A percentile compares a stretch with the other conserved stretches of the same genome.
Evolutionary conservation across 2,113 vertebrate genomes (phyloP).

Genomic region (Erythrocercus mccallii): DNA sequence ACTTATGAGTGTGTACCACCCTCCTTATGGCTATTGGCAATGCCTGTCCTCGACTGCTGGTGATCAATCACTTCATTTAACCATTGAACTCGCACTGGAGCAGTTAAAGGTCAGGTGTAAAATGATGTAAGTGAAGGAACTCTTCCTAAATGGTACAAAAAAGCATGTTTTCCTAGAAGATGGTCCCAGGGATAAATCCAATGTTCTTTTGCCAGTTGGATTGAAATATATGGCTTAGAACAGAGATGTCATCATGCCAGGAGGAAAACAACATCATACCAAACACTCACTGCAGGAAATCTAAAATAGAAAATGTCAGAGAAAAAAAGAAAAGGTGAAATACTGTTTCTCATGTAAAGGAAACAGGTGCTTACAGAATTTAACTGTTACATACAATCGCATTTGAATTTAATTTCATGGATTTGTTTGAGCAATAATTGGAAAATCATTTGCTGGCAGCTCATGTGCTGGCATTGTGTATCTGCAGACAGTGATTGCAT

Average conservation of each 20-base stretch:
- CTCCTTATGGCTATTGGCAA: neutral
- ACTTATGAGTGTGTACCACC: neutral
- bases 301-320: neutral
- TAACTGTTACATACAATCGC: slow-evolving; percentile 5
- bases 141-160: neutral
- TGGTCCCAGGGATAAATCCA: neutral
- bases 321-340: neutral
- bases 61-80: neutral
- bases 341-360: neutral
- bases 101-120: neutral
- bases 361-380: slow-evolving; percentile 1
- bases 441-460: slow-evolving; percentile 50
- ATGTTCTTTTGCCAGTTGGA: neutral
- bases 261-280: neutral
- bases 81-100: neutral
- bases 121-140: neutral
- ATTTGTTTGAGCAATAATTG: slow-evolving; percentile 30
- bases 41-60: neutral
- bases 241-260: neutral
- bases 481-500: slow-evolving; percentile 33
- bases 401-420: slow-evolving; percentile 26
- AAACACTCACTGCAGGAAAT: neutral
- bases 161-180: neutral
- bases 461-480: neutral
- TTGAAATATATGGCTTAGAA: neutral